Conservation (phyloP, 2,888 invertebrate genomes). For the Thecocarcelia acutangulata region DNA sequence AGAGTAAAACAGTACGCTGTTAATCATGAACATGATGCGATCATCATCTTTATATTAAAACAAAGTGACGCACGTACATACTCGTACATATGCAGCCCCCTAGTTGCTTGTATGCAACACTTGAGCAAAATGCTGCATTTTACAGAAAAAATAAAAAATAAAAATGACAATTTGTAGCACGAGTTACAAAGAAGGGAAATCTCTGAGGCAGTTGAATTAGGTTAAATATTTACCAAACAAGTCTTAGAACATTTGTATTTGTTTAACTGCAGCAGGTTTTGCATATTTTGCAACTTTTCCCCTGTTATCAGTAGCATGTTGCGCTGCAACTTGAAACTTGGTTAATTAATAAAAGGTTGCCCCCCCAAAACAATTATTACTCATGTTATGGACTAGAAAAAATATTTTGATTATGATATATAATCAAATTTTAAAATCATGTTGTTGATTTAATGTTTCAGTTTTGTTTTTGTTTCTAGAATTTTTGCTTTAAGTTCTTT, state of each 20-base stretch:
- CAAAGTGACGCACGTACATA: slow-evolving; percentile 8
- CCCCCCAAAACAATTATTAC: not conserved
- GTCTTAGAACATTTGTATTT: no score
- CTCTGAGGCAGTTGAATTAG: slow-evolving; percentile 43
- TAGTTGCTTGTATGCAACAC: slow-evolving; percentile 34
- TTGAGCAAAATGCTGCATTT: slow-evolving; percentile 11
- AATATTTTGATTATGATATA: slow-evolving; percentile 15
- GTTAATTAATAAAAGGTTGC: not conserved
- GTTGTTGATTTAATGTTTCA: slow-evolving; percentile 22
- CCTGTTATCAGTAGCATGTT: slow-evolving; percentile 21
- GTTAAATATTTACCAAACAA: slow-evolving; percentile 31
- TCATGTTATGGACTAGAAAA: no score
- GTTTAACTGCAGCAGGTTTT: not conserved
- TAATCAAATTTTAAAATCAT: slow-evolving; percentile 42
- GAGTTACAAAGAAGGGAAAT: slow-evolving; percentile 6
- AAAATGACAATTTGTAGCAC: not conserved
- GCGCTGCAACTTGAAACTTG: not conserved
- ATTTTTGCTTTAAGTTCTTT: slow-evolving; percentile 61
- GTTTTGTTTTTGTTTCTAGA: slow-evolving; percentile 42
- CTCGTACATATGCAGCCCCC: not conserved
- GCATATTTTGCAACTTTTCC: not conserved
- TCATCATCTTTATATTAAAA: slow-evolving; percentile 31
- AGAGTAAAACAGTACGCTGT: not conserved
- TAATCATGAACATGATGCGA: slow-evolving; percentile 42
- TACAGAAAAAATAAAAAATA: not conserved